Conservation (phyloP, 2,888 invertebrate genomes). For the Tolmerus cingulatus region DNA sequence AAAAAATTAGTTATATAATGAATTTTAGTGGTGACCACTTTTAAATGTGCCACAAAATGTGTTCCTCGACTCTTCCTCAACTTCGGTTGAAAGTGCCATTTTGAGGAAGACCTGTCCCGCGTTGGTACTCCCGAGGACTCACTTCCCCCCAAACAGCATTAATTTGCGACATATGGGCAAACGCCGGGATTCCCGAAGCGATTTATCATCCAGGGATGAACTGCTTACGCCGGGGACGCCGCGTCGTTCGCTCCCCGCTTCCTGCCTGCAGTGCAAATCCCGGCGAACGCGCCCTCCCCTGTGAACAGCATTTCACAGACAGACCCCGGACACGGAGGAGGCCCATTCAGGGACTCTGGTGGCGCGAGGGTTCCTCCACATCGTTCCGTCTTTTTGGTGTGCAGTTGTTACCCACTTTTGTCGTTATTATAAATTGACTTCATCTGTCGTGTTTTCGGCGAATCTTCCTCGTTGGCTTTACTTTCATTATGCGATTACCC, state of each 20-base stretch:
- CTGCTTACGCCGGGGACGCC: not conserved
- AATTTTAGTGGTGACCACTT: too few relatives aligned
- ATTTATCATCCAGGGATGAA: constrained; percentile 39
- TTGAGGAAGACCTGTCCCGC: not conserved
- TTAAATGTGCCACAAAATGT: too few relatives aligned
- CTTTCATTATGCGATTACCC: not conserved
- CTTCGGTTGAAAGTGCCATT: not conserved
- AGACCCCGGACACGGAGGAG: not conserved
- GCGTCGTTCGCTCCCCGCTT: not conserved
- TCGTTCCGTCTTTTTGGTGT: not conserved
- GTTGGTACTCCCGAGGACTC: not conserved
- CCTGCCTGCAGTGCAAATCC: not conserved
- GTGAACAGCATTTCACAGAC: not conserved
- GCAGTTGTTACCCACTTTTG: constrained; percentile 29
- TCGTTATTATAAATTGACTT: constrained; percentile 38
- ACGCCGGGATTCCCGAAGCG: constrained; percentile 3
- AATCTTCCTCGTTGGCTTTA: not conserved
- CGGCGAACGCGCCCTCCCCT: not conserved
- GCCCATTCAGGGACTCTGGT: not conserved
- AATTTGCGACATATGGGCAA: constrained; percentile 40
- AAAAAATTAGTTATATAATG: too few relatives aligned
- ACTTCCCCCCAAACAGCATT: not conserved
- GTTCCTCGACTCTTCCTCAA: not conserved
- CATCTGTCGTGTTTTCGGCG: constrained; percentile 10
- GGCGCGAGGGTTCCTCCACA: not conserved